Percentiles rank a stretch among this genome's conserved stretches.
These are phyloP conservation scores for Oreochromis niloticus DNA, from an alignment of 2,113 vertebrate genomes.

Conservation along the genomic window DNA sequence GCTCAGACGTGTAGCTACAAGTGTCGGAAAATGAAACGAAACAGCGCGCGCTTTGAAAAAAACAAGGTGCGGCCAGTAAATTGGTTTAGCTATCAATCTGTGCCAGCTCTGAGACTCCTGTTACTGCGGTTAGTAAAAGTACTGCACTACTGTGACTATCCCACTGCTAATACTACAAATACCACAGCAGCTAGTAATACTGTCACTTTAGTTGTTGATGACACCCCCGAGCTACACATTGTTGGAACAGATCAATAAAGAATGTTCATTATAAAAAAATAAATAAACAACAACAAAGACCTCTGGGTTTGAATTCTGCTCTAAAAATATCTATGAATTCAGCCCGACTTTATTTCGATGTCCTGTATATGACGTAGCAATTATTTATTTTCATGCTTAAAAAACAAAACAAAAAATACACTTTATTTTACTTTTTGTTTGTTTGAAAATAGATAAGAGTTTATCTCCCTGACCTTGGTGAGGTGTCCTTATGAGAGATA, in stretches of 20 bases:
- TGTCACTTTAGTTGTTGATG: neutral
- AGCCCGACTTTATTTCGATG: neutral
- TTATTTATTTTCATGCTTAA: neutral
- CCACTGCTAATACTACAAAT: neutral
- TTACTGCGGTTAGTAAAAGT: neutral
- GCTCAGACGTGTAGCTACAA: neutral
- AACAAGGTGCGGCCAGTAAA: neutral
- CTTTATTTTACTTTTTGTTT: neutral
- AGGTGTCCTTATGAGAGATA: slow-evolving; percentile 2
- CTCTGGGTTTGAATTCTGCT: neutral
- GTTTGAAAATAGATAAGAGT: neutral
- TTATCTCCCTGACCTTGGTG: slow-evolving; percentile 25
- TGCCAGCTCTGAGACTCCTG: neutral
- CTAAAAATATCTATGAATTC: neutral
- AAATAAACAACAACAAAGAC: neutral
- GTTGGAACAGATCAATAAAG: neutral
- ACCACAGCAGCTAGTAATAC: neutral
- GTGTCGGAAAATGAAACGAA: neutral
- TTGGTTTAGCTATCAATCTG: neutral
- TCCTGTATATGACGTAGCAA: neutral
- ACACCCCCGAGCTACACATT: neutral
- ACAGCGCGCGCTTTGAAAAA: neutral
- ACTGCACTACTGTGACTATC: neutral
- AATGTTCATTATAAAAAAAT: neutral
- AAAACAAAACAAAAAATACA: neutral